A percentile compares a stretch with the other conserved stretches of the same genome.
Evolutionary conservation across 2,797 vertebrate genomes (phyloP).

Genomic region (Pseudochirops corinnae): DNA sequence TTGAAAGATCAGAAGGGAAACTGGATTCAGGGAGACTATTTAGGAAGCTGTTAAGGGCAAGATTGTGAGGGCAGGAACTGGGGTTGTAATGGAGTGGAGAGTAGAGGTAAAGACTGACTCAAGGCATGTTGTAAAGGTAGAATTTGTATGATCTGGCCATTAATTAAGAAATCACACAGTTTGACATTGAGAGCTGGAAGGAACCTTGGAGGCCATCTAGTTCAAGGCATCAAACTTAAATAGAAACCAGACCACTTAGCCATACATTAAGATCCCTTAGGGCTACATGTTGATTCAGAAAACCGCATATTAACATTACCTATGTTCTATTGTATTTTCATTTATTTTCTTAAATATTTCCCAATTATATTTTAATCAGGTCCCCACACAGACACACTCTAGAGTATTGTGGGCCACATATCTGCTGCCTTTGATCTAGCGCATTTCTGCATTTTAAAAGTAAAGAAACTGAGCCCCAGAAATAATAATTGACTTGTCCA

Average conservation of each 20-base stretch:
- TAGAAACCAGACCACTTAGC: not conserved
- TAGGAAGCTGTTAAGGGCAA: not conserved
- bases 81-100: not conserved
- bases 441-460: not conserved
- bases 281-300: not conserved
- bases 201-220: not conserved
- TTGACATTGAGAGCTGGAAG: not conserved
- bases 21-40: not conserved
- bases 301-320: not conserved
- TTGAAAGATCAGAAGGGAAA: not conserved
- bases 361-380: not conserved
- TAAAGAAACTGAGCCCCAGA: not conserved
- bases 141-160: not conserved
- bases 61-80: not conserved
- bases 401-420: not conserved
- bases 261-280: not conserved
- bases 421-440: not conserved
- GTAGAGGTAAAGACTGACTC: not conserved
- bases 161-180: not conserved
- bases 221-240: not conserved
- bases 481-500: not conserved
- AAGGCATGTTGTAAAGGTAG: not conserved
- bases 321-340: not conserved
- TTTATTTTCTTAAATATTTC: not conserved
- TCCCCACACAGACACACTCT: not conserved